Base-by-base conservation (phyloP, 2,113 vertebrate species). In the Calidris pygmaea region DNA sequence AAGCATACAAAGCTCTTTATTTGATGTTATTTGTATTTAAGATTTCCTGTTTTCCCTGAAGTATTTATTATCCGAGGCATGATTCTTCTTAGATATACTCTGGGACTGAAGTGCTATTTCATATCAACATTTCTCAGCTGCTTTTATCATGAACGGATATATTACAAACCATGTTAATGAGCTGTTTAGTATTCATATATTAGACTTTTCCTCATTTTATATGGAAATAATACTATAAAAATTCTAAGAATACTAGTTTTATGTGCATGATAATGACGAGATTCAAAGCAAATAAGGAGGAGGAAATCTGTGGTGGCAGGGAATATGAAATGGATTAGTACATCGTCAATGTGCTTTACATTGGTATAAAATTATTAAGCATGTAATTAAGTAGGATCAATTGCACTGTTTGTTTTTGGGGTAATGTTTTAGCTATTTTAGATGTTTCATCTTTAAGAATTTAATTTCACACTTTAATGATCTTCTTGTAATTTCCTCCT, bases 161-260 rank as follows among this genome's bases (percentile, higher is more conserved):
- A 94, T 95, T 84, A 96, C 35, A 94, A 95, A 72, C 52, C 45
- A 81, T 56, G 70, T 62, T 96, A 97, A 97, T 89, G 85, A 96
- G 67, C 91, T 97, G 70, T 72, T 96, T 88, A 92, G 90, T 85
- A 96, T 98, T 97, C 97, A 97, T 83, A 79, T 73, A 93, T 97
- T 98, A 96, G 95, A 96, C 96, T 98, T 97, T 95, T 94, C 90
- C 94, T 96, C 93, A 96, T 97, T 96, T 91, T 95, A 97, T 97
- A 98, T 96, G 94, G 94, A 97, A 97, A 97, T 98, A 94, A 77
- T 93, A 97, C 96, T 97, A 98, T 98, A 98, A 98, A 98, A 98
- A 98, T 97, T 96, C 91, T 77, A 97, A 91, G 92, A 80, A 97
- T 93, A 96, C 82, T 93, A 94, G 97, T 97, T 97, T 98, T 98